Conservation (phyloP, 2,888 invertebrate species). For the Salticus scenicus region DNA sequence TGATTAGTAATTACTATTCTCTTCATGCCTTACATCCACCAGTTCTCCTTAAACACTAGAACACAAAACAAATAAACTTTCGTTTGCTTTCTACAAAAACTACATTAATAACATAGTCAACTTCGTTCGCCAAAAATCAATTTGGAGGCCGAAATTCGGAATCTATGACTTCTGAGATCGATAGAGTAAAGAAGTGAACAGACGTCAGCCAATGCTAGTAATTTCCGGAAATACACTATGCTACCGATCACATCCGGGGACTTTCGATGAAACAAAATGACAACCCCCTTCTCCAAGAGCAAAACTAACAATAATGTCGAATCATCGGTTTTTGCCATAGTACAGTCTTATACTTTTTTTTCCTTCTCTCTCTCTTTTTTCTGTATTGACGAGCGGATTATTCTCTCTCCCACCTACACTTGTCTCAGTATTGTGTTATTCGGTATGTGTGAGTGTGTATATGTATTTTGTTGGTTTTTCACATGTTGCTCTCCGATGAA, state of each 20-base stretch:
- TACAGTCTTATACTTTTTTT: not conserved
- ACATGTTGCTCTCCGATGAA: slow-evolving; percentile 46
- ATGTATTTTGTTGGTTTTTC: slow-evolving; percentile 8
- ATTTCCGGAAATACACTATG: slow-evolving; percentile 65
- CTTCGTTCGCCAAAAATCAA: not conserved
- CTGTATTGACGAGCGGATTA: not conserved
- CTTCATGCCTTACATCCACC: too few relatives aligned
- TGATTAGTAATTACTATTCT: too few relatives aligned
- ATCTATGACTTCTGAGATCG: slow-evolving; percentile 30
- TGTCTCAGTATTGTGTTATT: slow-evolving; percentile 17
- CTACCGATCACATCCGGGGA: slow-evolving; percentile 60
- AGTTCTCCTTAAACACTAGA: too few relatives aligned
- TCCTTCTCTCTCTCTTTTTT: not conserved
- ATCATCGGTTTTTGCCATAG: slow-evolving; percentile 43
- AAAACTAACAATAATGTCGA: slow-evolving; percentile 62
- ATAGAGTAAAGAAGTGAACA: slow-evolving; percentile 53
- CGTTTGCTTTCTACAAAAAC: not conserved
- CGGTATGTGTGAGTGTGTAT: not conserved
- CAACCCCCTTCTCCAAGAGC: slow-evolving; percentile 48
- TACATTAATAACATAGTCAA: not conserved
- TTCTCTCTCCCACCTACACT: slow-evolving; percentile 25
- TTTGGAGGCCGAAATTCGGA: slow-evolving; percentile 33
- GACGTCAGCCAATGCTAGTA: slow-evolving; percentile 45
- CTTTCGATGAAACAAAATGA: slow-evolving; percentile 41
- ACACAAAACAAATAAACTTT: too few relatives aligned